Conservation (phyloP, 2,113 vertebrate genomes). For the Urocitellus parryii region DNA sequence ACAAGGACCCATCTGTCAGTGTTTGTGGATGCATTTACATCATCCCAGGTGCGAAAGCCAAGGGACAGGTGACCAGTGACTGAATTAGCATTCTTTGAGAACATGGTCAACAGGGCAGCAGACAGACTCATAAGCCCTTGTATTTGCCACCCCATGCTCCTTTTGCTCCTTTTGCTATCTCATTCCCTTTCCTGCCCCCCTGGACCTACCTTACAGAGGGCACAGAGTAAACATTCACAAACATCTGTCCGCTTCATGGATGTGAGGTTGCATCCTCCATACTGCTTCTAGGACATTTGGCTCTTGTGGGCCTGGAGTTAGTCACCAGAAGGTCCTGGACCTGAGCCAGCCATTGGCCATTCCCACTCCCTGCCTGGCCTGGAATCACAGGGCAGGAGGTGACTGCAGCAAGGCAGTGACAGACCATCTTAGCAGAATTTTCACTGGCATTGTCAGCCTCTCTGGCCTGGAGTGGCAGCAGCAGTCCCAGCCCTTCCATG, state of each 20-base stretch:
- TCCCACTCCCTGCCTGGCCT: background rate
- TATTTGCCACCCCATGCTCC: background rate
- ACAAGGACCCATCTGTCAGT: background rate
- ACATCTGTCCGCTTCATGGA: background rate
- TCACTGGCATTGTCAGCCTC: background rate
- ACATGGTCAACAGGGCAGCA: background rate
- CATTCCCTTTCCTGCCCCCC: background rate
- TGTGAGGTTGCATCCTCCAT: background rate
- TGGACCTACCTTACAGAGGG: rapidly evolving
- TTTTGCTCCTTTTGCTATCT: background rate
- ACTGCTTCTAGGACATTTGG: background rate
- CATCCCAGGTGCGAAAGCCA: background rate
- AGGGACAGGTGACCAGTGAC: background rate
- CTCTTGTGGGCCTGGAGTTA: background rate
- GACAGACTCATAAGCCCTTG: background rate
- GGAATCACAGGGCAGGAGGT: background rate
- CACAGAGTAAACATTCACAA: background rate
- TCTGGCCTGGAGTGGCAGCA: background rate
- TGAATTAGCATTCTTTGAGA: background rate
- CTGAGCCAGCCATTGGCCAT: background rate
- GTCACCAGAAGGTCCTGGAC: background rate
- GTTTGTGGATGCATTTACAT: background rate
- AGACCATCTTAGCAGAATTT: background rate
- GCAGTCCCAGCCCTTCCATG: background rate
- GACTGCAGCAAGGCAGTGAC: background rate